phyloP scores from a whole-genome alignment of 2,797 vertebrate genomes.

The Hafferia zeledoni region DNA sequence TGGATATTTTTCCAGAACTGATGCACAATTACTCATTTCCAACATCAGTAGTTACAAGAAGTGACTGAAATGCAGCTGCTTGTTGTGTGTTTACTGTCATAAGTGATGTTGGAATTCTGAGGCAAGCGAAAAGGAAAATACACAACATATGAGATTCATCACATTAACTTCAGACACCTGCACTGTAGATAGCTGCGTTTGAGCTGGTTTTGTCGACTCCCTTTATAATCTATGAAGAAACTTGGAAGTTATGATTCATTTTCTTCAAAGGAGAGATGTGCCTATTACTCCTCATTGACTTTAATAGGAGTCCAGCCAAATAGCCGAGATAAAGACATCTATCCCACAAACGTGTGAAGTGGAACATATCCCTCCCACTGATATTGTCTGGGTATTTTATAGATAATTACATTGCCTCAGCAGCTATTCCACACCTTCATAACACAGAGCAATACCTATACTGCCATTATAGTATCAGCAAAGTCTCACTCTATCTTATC shows the following conservation, averaged over 20 bases:
- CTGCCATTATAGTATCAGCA: background rate
- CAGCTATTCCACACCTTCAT: constrained; percentile 17
- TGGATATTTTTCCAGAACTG: background rate
- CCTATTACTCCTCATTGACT: constrained; percentile 14
- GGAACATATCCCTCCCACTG: constrained; percentile 33
- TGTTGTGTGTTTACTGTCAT: background rate
- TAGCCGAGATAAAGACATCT: constrained; percentile 30
- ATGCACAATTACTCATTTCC: background rate
- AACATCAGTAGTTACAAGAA: background rate
- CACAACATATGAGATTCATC: background rate
- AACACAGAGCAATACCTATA: background rate
- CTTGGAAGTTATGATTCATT: constrained; percentile 8
- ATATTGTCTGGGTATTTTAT: constrained; percentile 22
- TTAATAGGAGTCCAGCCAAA: constrained; percentile 19
- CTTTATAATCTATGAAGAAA: background rate
- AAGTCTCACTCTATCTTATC: background rate
- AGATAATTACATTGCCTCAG: constrained; percentile 43
- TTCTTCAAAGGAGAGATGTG: constrained; percentile 27
- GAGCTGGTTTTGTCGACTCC: background rate
- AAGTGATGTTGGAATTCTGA: constrained; percentile 11
- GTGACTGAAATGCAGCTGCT: constrained; percentile 25
- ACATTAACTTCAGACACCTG: background rate
- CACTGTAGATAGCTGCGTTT: background rate
- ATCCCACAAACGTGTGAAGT: constrained; percentile 9
- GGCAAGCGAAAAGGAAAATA: constrained; percentile 17